phyloP scores from a whole-genome alignment of 1,140 invertebrate species.

The Drosophila sulfurigaster region DNA sequence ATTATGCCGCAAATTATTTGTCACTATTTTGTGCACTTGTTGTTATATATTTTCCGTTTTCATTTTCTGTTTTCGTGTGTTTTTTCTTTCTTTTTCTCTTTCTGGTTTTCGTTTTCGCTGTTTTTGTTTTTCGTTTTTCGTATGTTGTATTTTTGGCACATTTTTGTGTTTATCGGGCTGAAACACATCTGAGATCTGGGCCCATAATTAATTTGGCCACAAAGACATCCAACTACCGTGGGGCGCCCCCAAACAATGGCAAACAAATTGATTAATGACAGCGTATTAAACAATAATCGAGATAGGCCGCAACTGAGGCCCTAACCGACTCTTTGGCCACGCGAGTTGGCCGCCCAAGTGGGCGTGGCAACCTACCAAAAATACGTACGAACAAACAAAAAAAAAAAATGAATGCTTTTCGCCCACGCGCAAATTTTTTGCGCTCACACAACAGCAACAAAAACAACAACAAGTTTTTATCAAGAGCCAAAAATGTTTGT shows the following conservation, averaged over 20 bases:
- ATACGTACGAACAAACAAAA: not conserved
- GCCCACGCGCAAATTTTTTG: conserved; percentile 62
- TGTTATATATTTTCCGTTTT: conserved; percentile 38
- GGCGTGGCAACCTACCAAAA: conserved; percentile 25
- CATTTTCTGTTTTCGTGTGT: conserved; percentile 25
- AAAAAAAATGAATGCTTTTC: conserved; percentile 25
- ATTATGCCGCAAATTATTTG: conserved; percentile 77
- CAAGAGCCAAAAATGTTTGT: conserved; percentile 39
- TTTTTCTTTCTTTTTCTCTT: not conserved
- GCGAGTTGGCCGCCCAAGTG: not conserved
- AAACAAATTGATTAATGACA: conserved; percentile 83
- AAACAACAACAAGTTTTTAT: conserved; percentile 50
- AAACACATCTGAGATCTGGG: conserved; percentile 52
- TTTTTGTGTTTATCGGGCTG: conserved; percentile 66
- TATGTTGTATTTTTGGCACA: conserved; percentile 24
- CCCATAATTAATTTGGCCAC: conserved; percentile 78
- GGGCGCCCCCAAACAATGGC: conserved; percentile 72
- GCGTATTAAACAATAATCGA: conserved; percentile 83
- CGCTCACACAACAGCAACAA: conserved; percentile 27
- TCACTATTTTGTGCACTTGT: conserved; percentile 76
- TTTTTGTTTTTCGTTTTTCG: conserved; percentile 27
- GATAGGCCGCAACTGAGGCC: conserved; percentile 57
- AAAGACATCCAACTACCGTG: conserved; percentile 57
- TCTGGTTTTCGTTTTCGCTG: conserved; percentile 29
- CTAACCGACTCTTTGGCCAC: conserved; percentile 29